A percentile compares a stretch with the other conserved stretches of the same genome.
These are phyloP conservation scores for Umimayanthus chanpuru DNA, from an alignment of 92 coral and sea anemone species.

Conservation along the genomic window DNA sequence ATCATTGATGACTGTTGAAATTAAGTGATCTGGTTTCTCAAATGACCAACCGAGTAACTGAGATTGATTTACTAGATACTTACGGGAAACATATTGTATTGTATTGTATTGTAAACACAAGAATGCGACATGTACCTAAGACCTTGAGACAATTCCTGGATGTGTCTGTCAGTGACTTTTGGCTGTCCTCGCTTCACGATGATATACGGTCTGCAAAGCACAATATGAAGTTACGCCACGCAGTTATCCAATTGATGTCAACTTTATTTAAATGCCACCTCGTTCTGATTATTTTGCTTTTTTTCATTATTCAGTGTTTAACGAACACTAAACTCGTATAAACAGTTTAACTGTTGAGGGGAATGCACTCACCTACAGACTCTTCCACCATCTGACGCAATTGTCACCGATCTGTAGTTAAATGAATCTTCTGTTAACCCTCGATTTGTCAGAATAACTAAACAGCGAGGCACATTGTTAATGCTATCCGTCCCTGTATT, in stretches of 20 bases:
- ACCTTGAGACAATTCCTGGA: slow-evolving; percentile 85
- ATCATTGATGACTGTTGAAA: too few species aligned
- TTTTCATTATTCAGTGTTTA: neutral
- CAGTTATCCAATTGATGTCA: neutral
- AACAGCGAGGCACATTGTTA: neutral
- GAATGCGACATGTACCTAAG: slow-evolving; percentile 54
- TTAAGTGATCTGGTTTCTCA: too few species aligned
- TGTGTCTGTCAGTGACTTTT: slow-evolving; percentile 79
- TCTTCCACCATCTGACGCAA: slow-evolving; percentile 97
- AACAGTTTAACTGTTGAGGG: neutral
- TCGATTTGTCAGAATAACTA: neutral
- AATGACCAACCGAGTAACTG: too few species aligned
- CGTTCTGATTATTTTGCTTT: neutral
- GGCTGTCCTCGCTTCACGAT: slow-evolving; percentile 82
- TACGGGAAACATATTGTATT: too few species aligned
- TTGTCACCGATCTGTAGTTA: slow-evolving; percentile 76
- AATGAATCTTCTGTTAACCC: neutral
- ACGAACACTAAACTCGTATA: neutral
- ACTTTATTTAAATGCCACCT: too few species aligned
- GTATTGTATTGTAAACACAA: too few species aligned
- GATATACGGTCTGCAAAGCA: slow-evolving; percentile 83
- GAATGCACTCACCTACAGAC: slow-evolving; percentile 84
- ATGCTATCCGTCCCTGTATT: too few species aligned
- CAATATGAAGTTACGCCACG: neutral
- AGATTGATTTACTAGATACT: too few species aligned